Evolutionary conservation across 2,797 vertebrate genomes (phyloP), one percentile per base, ranked within the genome.

Genomic region (Paratrypauchen microcephalus): DNA sequence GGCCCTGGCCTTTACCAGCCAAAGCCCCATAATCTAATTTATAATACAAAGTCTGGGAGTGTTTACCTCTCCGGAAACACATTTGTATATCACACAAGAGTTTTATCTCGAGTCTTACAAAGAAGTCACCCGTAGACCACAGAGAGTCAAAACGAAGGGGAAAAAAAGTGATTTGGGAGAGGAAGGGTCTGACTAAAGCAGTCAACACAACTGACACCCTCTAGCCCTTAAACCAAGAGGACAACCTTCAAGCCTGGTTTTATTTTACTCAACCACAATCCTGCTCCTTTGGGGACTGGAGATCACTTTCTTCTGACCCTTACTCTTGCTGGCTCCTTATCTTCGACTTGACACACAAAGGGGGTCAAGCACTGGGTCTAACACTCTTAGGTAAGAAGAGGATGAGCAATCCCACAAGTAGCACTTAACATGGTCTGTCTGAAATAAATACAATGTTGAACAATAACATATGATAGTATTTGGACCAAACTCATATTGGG

Each of bases 241-340:
- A 84, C 83, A 87, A 83, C 84, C 86, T 87, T 71, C 76, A 73
- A 69, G 83, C 68, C 77, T 83, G 85, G 90, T 91, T 91, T 92
- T 87, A 76, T 87, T 93, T 93, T 92, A 93, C 88, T 84, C 81
- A 88, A 85, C 77, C 75, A 80, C 82, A 82, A 89, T 88, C 82
- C 82, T 80, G 78, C 87, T 90, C 90, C 89, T 90, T 83, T 47
- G 75, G 84, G 84, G 83, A 85, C 72, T 75, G 48, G 74, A 78
- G 90, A 91, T 92, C 83, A 56, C 85, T 92, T 93, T 89, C 88
- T 80, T 91, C 91, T 83, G 84, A 92, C 87, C 90, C 77, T 86
- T 76, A 65, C 78, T 82, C 67, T 61, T 76, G 82, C 69, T 62
- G 83, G 84, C 90, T 92, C 83, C 87, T 72, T 83, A 91, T 88